These are phyloP conservation scores for Mechanitis messenoides DNA, from an alignment of 2,888 invertebrate species.

Conservation along the genomic window DNA sequence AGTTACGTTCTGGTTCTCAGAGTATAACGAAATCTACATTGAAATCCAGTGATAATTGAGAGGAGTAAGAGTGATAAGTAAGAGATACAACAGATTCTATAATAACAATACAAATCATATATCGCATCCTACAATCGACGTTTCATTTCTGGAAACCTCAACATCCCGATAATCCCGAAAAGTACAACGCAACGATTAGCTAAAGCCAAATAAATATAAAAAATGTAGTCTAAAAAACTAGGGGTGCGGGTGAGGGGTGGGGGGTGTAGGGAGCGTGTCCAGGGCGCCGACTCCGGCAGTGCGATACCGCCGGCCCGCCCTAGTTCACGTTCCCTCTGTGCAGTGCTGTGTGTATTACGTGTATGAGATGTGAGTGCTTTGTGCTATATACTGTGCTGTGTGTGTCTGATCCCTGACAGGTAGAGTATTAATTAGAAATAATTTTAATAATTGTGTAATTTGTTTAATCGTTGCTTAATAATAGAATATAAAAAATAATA, in stretches of 20 bases:
- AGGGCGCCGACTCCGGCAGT: conserved; percentile 59
- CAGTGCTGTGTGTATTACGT: conserved; percentile 30
- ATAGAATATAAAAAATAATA: no score
- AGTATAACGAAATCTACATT: no score
- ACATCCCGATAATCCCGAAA: conserved; percentile 3
- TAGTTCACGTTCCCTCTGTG: conserved; percentile 31
- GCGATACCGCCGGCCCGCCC: conserved; percentile 39
- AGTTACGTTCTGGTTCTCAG: no score
- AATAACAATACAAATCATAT: neutral
- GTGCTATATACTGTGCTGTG: conserved; percentile 19
- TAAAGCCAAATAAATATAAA: conserved; percentile 6
- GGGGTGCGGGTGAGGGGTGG: conserved; percentile 23
- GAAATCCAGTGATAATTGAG: no score
- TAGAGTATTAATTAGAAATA: neutral
- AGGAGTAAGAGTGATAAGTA: no score
- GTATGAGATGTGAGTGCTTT: conserved; percentile 30
- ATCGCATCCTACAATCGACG: neutral
- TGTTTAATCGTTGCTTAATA: no score
- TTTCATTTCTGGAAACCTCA: neutral
- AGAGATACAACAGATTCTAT: neutral
- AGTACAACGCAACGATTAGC: conserved; percentile 7
- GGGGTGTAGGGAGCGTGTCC: conserved; percentile 27
- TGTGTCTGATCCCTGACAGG: conserved; percentile 6
- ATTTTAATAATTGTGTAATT: neutral
- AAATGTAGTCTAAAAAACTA: conserved; percentile 17